Percentiles rank a stretch among this genome's conserved stretches.
These are phyloP conservation scores for Larimichthys polyactis DNA, from an alignment of 2,113 vertebrate genomes.

Conservation along the genomic window DNA sequence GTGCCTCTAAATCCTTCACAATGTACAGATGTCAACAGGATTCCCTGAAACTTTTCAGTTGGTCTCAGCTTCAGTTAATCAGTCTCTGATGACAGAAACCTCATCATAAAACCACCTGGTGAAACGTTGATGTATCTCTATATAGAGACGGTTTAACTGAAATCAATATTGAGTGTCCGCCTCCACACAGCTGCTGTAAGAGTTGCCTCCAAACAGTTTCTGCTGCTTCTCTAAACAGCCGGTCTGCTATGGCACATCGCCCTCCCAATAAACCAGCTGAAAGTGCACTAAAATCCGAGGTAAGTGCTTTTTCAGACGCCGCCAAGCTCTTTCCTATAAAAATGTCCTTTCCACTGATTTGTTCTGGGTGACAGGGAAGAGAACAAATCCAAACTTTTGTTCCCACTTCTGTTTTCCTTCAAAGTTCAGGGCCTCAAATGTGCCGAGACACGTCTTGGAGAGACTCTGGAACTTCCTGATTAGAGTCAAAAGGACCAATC, in stretches of 20 bases:
- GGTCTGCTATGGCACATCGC: not conserved
- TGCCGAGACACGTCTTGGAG: not conserved
- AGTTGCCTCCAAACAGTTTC: not conserved
- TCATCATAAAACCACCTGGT: not conserved
- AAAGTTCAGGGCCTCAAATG: constrained; percentile 14
- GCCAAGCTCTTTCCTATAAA: constrained; percentile 10
- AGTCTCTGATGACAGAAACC: too few relatives aligned
- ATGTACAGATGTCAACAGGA: too few relatives aligned
- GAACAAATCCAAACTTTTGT: constrained; percentile 27
- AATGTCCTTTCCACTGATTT: constrained; percentile 33
- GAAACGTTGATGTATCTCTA: not conserved
- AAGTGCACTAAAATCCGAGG: not conserved
- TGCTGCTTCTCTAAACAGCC: not conserved
- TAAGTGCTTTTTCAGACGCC: constrained; percentile 15
- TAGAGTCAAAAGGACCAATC: constrained; percentile 3
- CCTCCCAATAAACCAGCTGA: constrained; percentile 1
- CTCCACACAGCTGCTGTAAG: not conserved
- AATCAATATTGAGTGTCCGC: not conserved
- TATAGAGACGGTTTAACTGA: not conserved
- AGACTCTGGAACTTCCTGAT: constrained; percentile 38
- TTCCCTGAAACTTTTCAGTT: too few relatives aligned
- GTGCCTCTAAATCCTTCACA: too few relatives aligned
- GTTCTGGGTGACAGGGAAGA: constrained; percentile 21
- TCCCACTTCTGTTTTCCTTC: constrained; percentile 36
- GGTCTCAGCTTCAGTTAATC: too few relatives aligned